Base-by-base conservation (phyloP, 2,797 vertebrate genomes). In the Coregonus sp. region DNA sequence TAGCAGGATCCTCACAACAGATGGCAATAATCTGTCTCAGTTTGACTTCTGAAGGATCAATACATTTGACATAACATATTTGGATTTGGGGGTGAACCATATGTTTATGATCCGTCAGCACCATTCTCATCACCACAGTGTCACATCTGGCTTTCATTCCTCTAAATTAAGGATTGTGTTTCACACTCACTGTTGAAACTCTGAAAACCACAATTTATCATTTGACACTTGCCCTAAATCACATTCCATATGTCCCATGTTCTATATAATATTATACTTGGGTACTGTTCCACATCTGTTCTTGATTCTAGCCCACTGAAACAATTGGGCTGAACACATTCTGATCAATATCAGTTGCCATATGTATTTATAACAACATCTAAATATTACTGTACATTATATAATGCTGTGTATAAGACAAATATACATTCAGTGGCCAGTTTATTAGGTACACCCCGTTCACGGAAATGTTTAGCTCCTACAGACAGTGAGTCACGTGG, bases 61-160 rank as follows among this genome's bases (percentile, higher is more conserved):
- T 31, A 66, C 25, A 7, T 66, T 31, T 66, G 3, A 12, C 63
- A 14, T 25, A 11, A 29, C 63, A 12, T 11, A 66, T 25, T 29
- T 66, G 0, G 61, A 65, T 65, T 29, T 25, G 2, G 11, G 25
- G 3, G 20, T 31, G 63, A 66, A 31, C 54, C 16, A 18, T n/a
- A 15, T 2, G 1, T 56, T 56, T n/a, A 18, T 56, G 18, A 56
- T n/a, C 54, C 14, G 14, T 56, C 54, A 18, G 18, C 16, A 12
- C 20, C 63, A 65, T 65, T 11, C 3, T 65, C 25, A 25, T 63
- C 59, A 47, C 20, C 75, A 59, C 52, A 54, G 52, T 25, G 6
- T 51, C 1, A 59, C 69, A 18, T 73, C 73, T 75, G 56, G 20
- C 20, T 73, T 74, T 77, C 65, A 68, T 80, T 74, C 54, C 25